Base-by-base conservation (phyloP, 2,888 invertebrate genomes). In the Amphipoea lucens region DNA sequence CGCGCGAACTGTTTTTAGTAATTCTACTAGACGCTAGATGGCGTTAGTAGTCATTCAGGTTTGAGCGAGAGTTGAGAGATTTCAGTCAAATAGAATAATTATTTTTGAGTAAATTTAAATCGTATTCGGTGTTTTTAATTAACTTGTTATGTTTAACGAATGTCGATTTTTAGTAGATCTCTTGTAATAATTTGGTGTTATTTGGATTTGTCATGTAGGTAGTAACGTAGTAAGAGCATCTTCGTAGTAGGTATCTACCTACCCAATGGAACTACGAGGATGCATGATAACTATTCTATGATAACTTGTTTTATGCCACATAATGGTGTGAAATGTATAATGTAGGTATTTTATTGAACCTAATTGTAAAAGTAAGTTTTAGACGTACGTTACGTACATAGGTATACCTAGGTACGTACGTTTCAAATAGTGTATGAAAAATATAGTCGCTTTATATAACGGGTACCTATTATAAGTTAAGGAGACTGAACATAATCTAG, bases 11-110 rank as follows among this genome's bases (percentile, higher is more conserved):
- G 6, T 0, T 54, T 51, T 89, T 94, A 93, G 91, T 94, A 80
- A 81, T 84, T 91, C 96, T 96, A 96, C 96, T 96, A 88, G 92
- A 86, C 93, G 84, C 94, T 92, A 96, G 96, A 96, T 96, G 96
- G 95, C 96, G 94, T 67, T 91, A 93, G 88, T 62, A 84, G 94
- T 92, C 48, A 7, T 14, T 40, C 4, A 29, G 0, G 11, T 71
- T 40, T 14, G 11, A 40, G 14, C 7, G 4, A 63, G 0, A 20
- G 1, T 20, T 17, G 0, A 77, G 45, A 9, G 5, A 60, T 67
- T 29, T 57, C 5, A 14, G 9, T 40, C 5, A 40, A 45, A 14
- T 1, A 42, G 0, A 23, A 17, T 1, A 6, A 48, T 3, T 7
- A 4, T 14, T 60, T 36, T 45, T 40, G 0, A 5, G n/a, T 23